Percentiles rank a stretch among this genome's conserved stretches.
phyloP scores from a whole-genome alignment of 2,888 invertebrate species.

The Byasa hedistus region DNA sequence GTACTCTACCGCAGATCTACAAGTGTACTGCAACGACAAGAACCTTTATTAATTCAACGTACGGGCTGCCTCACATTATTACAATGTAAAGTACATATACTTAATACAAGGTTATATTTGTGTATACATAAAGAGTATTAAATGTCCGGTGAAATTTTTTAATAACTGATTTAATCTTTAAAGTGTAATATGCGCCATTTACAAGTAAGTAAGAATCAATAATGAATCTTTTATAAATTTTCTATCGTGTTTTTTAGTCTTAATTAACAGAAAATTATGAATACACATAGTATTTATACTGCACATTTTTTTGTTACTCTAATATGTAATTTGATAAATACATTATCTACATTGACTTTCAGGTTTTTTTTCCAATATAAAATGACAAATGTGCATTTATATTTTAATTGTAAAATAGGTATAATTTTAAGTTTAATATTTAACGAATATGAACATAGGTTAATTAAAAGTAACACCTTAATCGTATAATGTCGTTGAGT shows the following conservation, averaged over 20 bases:
- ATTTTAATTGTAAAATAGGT: no score
- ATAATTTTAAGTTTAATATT: no score
- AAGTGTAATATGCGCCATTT: neutral
- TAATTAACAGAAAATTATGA: no score
- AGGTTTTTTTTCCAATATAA: no score
- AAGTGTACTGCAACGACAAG: slow-evolving; percentile 11
- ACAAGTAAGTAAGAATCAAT: neutral
- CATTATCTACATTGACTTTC: no score
- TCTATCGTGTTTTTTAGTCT: no score
- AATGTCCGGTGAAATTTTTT: neutral
- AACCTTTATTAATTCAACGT: slow-evolving; percentile 3
- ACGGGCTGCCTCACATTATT: neutral
- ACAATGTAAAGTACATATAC: no score
- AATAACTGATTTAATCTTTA: neutral
- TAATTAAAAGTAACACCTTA: slow-evolving; percentile 12
- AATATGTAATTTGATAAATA: no score
- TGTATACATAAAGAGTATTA: neutral
- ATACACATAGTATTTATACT: no score
- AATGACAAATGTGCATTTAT: no score
- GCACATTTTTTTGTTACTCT: no score
- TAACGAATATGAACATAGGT: neutral
- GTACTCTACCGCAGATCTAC: slow-evolving; percentile 12
- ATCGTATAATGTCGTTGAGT: slow-evolving; percentile 22
- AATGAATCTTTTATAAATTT: slow-evolving; percentile 1
- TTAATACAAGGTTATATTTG: neutral